phyloP scores from a whole-genome alignment of 2,113 vertebrate species.

The Pangasianodon gigas region DNA sequence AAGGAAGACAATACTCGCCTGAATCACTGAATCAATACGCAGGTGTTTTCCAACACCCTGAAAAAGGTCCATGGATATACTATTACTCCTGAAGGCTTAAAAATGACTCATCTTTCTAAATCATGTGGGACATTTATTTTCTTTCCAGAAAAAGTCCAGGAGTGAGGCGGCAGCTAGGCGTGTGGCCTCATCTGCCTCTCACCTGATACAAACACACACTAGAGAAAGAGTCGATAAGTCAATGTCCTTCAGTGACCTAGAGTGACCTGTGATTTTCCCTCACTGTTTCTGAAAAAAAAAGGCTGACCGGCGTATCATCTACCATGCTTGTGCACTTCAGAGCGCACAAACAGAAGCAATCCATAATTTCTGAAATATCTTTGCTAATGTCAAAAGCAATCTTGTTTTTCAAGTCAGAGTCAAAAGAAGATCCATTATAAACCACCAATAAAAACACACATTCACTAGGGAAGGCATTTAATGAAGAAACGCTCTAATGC shows the following conservation, averaged over 20 bases:
- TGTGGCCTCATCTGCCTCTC: neutral
- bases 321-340: neutral
- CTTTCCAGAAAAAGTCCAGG: neutral
- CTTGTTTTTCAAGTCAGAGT: neutral
- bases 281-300: neutral
- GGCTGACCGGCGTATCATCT: neutral
- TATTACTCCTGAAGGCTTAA: slow-evolving; percentile 2
- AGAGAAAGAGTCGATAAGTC: neutral
- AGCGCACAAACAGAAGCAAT: neutral
- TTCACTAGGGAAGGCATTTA: neutral
- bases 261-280: neutral
- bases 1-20: neutral
- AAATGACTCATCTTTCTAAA: neutral
- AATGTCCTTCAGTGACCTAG: slow-evolving; percentile 1
- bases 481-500: slow-evolving; percentile 9
- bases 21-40: slow-evolving; percentile 15
- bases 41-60: slow-evolving; percentile 10
- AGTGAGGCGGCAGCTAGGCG: neutral
- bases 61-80: slow-evolving; percentile 18
- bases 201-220: neutral
- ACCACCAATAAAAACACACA: neutral
- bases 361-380: neutral
- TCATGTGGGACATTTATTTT: neutral
- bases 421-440: neutral
- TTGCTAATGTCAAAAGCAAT: neutral